phyloP scores from a whole-genome alignment of 2,888 invertebrate species.

The Troglohyphantes excavatus region DNA sequence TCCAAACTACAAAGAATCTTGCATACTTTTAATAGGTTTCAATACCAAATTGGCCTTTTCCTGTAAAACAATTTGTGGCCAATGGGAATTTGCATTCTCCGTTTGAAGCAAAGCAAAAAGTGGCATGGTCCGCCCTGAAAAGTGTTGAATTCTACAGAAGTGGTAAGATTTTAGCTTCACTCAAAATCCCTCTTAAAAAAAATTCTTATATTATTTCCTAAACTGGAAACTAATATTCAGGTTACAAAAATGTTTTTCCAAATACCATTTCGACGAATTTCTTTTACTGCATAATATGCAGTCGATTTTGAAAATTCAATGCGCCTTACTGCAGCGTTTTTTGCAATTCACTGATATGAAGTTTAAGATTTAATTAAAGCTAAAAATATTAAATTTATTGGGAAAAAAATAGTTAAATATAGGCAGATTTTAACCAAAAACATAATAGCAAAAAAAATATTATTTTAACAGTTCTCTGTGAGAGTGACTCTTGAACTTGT shows the following conservation, averaged over 20 bases:
- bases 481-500: no score
- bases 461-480: no score
- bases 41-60: background rate
- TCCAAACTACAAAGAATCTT: background rate
- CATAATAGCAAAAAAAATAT: no score
- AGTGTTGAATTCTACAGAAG: background rate
- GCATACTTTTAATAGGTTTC: background rate
- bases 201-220: background rate
- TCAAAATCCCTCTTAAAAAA: background rate
- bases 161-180: background rate
- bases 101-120: background rate
- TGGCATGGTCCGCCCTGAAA: background rate
- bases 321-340: background rate
- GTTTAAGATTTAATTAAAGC: no score
- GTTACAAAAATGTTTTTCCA: background rate
- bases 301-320: background rate
- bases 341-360: no score
- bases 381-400: no score
- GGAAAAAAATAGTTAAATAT: no score
- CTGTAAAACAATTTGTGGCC: background rate
- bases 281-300: background rate
- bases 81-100: background rate
- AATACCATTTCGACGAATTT: background rate
- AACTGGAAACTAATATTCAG: no score
- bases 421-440: no score